phyloP scores from a whole-genome alignment of 2,888 invertebrate species.

The Drosophila bunnanda region DNA sequence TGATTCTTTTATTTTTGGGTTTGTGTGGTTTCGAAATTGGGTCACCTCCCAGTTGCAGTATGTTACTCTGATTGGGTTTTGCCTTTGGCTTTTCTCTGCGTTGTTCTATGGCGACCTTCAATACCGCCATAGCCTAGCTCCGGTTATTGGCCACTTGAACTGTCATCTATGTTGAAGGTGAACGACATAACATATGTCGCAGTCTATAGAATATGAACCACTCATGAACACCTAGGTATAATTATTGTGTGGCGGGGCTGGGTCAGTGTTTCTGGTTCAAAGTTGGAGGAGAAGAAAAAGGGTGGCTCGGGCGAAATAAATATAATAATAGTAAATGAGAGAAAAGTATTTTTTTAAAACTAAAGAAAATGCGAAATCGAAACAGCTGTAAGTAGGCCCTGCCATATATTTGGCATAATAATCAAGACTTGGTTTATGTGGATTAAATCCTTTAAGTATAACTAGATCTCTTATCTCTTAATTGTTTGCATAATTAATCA shows the following conservation, averaged over 20 bases:
- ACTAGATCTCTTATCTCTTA: too few relatives aligned
- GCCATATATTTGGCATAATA: background rate
- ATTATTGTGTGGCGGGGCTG: conserved; percentile 5
- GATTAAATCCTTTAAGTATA: background rate
- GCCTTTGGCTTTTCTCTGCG: background rate
- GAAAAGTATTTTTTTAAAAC: background rate
- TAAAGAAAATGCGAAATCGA: background rate
- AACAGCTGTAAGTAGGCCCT: background rate
- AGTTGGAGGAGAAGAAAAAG: background rate
- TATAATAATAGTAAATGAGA: background rate
- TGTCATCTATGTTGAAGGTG: conserved; percentile 58
- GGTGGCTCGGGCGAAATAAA: background rate
- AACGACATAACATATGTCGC: conserved; percentile 51
- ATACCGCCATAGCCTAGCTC: conserved; percentile 42
- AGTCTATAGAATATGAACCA: conserved; percentile 25
- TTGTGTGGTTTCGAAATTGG: conserved; percentile 33
- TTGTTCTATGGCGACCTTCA: conserved; percentile 46
- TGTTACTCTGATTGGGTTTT: conserved; percentile 24
- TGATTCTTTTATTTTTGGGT: conserved; percentile 7
- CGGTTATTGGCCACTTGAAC: conserved; percentile 65
- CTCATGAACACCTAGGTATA: conserved; percentile 5
- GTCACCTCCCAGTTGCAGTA: conserved; percentile 29
- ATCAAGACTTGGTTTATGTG: background rate
- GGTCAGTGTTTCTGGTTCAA: background rate
- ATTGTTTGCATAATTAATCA: background rate